phyloP scores from a whole-genome alignment of 2,113 vertebrate genomes.

The Antechinus stuartii region DNA sequence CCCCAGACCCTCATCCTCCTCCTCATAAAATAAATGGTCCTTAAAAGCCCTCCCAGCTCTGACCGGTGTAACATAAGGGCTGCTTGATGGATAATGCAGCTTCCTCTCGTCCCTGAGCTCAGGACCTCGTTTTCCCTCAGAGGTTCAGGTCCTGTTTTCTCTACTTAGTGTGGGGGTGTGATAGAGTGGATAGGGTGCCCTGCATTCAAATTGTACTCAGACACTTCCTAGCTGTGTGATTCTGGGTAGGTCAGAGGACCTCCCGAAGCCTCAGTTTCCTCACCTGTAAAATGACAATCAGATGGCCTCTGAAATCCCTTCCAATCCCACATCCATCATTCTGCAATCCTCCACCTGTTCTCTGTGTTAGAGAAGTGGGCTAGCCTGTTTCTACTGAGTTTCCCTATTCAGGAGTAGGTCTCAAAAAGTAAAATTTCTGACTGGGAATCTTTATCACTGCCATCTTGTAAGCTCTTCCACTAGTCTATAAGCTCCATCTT shows the following conservation, averaged over 20 bases:
- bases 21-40: not conserved
- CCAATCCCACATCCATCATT: not conserved
- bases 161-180: not conserved
- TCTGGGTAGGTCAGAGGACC: not conserved
- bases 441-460: not conserved
- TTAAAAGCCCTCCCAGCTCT: not conserved
- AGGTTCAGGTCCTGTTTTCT: not conserved
- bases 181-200: not conserved
- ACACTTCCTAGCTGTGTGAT: not conserved
- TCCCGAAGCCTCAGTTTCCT: not conserved
- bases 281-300: not conserved
- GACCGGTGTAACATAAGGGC: not conserved
- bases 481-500: not conserved
- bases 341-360: not conserved
- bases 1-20: not conserved
- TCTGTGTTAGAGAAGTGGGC: not conserved
- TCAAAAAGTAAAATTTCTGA: not conserved
- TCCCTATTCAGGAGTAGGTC: not conserved
- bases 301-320: not conserved
- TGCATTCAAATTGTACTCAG: not conserved
- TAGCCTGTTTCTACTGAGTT: not conserved
- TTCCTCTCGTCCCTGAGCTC: not conserved
- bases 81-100: not conserved
- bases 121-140: not conserved
- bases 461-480: not conserved